Base-by-base conservation (phyloP, 2,888 invertebrate genomes). In the Tetragnatha montana region DNA sequence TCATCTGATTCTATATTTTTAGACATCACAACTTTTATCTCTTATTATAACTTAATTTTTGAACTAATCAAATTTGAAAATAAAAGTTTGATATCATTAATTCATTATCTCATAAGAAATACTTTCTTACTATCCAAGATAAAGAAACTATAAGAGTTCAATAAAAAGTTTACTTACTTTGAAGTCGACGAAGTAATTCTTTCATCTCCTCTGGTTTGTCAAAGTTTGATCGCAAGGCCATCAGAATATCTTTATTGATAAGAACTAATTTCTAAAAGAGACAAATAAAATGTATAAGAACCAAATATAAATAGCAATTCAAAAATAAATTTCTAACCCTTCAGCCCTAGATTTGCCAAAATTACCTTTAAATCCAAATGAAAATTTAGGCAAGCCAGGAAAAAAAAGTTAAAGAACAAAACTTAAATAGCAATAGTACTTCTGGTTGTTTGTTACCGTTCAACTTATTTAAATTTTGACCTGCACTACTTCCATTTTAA, bases 141-240 rank as follows among this genome's bases (percentile, higher is more conserved):
- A 60, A 4, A 60, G 17, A 10, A 60, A 60, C 17, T 17, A 60
- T 17, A 7, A 60, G 17, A 60, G 4, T 60, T 60, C 17, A 17
- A 60, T 35, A 35, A 35, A 60, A 60, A 60, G 8, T 47, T 21
- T 21, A 92, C 93, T 93, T 92, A 94, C 94, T 96, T 92, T 97
- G 96, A 85, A 99, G 94, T 92, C 96, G 96, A 93, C 97, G 97
- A 92, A 97, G 97, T 92, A 99, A 97, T 92, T 99, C 99, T 93
- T 97, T 97, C 99, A 99, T 99, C 69, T 97, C 96, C 92, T 99
- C 99, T 0, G 99, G 99, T 93, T 99, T 99, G 93, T 99, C 99
- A 93, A 99, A 99, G 93, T 98, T 98, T 0, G 98, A 98, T 92
- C 99, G 95, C 74, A 99, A 94, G 91, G 97, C 96, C 91, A 97